Percentiles rank a stretch among this genome's conserved stretches.
phyloP scores from a whole-genome alignment of 2,888 invertebrate species.

The Orchestes rusci region DNA sequence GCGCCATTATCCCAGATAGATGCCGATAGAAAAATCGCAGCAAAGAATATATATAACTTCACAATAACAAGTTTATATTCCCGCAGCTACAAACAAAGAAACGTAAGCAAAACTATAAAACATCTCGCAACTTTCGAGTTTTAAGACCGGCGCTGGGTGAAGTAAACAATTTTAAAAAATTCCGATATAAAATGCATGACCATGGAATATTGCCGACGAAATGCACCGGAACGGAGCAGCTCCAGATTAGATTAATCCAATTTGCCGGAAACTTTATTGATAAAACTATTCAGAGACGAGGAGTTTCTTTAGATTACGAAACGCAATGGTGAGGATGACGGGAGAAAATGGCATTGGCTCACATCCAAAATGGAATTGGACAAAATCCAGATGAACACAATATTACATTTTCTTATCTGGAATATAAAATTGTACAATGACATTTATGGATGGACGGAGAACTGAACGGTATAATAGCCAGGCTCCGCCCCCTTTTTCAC shows the following conservation, averaged over 20 bases:
- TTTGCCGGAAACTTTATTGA: conserved; percentile 31
- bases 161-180: conserved; percentile 26
- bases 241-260: conserved; percentile 32
- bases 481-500: no score
- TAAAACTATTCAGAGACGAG: conserved; percentile 28
- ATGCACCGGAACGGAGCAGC: conserved; percentile 16
- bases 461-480: no score
- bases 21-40: no score
- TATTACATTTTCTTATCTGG: no score
- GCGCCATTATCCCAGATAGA: no score
- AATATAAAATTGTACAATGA: no score
- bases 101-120: conserved; percentile 22
- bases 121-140: conserved; percentile 18
- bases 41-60: no score
- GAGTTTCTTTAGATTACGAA: conserved; percentile 14
- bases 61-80: conserved; percentile 18
- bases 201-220: conserved; percentile 19
- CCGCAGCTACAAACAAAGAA: conserved; percentile 15
- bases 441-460: no score
- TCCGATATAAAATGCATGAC: conserved; percentile 25
- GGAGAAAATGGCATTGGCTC: conserved; percentile 6
- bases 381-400: not conserved
- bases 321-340: no score
- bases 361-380: conserved; percentile 3
- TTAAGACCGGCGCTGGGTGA: conserved; percentile 18